Evolutionary conservation across 2,113 vertebrate species (phyloP).

Genomic region (Eurypyga helias): DNA sequence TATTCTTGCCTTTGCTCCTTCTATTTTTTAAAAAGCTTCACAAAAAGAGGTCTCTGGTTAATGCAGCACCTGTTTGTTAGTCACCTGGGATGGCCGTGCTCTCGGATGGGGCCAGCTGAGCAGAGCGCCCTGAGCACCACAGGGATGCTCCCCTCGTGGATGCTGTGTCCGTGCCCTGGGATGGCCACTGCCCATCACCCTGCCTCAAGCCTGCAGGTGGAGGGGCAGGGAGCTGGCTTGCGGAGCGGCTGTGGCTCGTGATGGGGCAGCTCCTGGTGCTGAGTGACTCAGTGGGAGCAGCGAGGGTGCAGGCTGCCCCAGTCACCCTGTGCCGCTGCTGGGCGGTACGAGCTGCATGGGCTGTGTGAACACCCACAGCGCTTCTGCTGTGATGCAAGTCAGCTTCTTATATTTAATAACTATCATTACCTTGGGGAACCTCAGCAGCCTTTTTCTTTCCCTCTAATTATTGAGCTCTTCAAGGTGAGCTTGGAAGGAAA

Average conservation of each 20-base stretch:
- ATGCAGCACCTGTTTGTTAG: not conserved
- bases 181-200: not conserved
- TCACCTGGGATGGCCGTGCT: not conserved
- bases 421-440: not conserved
- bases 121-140: not conserved
- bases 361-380: accelerated
- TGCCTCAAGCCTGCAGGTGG: not conserved
- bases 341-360: accelerated
- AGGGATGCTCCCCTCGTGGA: accelerated
- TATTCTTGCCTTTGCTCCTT: not conserved
- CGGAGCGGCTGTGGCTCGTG: not conserved
- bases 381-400: not conserved
- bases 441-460: not conserved
- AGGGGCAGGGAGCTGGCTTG: not conserved
- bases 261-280: not conserved
- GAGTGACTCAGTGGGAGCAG: too few relatives aligned
- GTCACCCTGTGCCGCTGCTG: not conserved
- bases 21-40: not conserved
- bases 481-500: not conserved
- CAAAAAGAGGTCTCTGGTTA: not conserved
- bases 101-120: not conserved
- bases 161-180: not conserved
- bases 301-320: accelerated
- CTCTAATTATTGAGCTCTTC: not conserved
- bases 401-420: not conserved